Conservation (phyloP, 2,888 invertebrate genomes). For the Latheticus oryzae region DNA sequence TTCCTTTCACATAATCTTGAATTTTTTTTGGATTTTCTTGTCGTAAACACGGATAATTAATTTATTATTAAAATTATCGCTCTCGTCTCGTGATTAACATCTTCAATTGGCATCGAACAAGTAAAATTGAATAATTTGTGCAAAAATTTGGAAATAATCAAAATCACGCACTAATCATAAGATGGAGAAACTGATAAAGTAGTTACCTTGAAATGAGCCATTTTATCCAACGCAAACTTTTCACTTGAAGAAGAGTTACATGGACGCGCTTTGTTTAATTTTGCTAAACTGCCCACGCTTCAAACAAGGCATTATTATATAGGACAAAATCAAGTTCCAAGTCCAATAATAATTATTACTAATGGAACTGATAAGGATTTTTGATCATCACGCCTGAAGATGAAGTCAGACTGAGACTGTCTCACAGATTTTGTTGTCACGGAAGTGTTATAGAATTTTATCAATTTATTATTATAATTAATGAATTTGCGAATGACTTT, state of each 20-base stretch:
- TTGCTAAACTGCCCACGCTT: constrained; percentile 40
- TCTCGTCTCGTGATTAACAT: constrained; percentile 25
- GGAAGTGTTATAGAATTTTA: too few relatives aligned
- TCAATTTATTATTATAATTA: too few relatives aligned
- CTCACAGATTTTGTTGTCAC: constrained; percentile 20
- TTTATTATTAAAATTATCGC: too few relatives aligned
- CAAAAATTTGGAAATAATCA: constrained; percentile 27
- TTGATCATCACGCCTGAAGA: constrained; percentile 39
- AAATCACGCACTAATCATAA: constrained; percentile 28
- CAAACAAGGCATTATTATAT: constrained; percentile 42
- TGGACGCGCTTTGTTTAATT: constrained; percentile 28
- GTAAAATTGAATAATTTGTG: constrained; percentile 14
- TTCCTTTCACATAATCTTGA: too few relatives aligned
- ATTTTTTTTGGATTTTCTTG: too few relatives aligned
- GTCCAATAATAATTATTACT: constrained; percentile 44
- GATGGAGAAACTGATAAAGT: too few relatives aligned
- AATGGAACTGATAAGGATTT: constrained; percentile 38
- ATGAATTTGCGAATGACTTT: too few relatives aligned
- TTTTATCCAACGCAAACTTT: too few relatives aligned
- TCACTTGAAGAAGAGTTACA: too few relatives aligned
- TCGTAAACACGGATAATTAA: too few relatives aligned
- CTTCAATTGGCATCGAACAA: constrained; percentile 26
- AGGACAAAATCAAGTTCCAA: constrained; percentile 46
- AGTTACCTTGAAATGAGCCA: too few relatives aligned
- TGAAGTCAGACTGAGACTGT: constrained; percentile 20